Percentiles rank a stretch among this genome's conserved stretches.
Evolutionary conservation across 2,888 invertebrate genomes (phyloP).

Genomic region (Andrena flavipes): DNA sequence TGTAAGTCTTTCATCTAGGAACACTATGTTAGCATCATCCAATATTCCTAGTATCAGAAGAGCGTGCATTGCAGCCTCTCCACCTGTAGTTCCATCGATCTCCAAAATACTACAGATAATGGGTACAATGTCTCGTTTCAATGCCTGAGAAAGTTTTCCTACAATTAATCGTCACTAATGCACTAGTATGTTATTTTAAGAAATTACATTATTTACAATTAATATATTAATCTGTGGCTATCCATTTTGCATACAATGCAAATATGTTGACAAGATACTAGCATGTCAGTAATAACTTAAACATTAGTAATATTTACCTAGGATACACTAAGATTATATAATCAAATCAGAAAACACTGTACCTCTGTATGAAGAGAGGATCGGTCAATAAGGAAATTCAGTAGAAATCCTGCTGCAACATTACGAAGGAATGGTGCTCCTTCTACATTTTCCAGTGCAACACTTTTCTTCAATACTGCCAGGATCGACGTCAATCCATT

Average conservation of each 20-base stretch:
- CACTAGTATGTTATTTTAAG: constrained; percentile 16
- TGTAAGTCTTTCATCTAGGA: constrained; percentile 87
- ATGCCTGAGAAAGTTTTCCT: constrained; percentile 78
- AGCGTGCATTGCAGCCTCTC: constrained; percentile 86
- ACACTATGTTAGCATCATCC: constrained; percentile 84
- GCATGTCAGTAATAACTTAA: not conserved
- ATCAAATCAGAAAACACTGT: constrained; percentile 1
- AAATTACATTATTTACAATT: not conserved
- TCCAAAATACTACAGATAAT: constrained; percentile 85
- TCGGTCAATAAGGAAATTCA: constrained; percentile 92
- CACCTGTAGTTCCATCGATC: constrained; percentile 82
- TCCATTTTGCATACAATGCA: not conserved
- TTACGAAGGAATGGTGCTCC: constrained; percentile 86
- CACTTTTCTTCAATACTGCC: constrained; percentile 74
- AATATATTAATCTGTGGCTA: constrained; percentile 3
- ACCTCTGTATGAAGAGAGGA: constrained; percentile 88
- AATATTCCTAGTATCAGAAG: constrained; percentile 85
- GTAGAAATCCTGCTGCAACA: constrained; percentile 90
- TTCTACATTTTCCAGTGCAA: constrained; percentile 69
- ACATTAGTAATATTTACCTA: not conserved
- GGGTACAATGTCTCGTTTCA: constrained; percentile 85
- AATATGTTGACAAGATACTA: constrained; percentile 80
- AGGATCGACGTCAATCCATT: constrained; percentile 85
- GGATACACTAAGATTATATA: too few relatives aligned
- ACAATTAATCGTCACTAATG: constrained; percentile 24